Conservation (phyloP, 2,113 vertebrate genomes). For the Saguinus imperator region DNA sequence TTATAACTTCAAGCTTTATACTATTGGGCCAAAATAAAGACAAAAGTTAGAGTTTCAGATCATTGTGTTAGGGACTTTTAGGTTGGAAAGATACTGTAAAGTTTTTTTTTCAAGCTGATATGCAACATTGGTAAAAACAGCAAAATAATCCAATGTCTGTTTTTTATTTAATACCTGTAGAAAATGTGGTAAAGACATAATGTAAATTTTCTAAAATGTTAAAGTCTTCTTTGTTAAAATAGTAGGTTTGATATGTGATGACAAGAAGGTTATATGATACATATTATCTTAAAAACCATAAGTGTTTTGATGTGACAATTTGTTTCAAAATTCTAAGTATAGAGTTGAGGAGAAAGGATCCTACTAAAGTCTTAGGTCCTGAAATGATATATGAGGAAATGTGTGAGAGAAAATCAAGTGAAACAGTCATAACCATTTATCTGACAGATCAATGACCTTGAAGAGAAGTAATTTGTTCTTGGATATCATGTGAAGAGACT, state of each 20-base stretch:
- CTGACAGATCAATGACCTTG: neutral
- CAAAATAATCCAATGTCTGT: neutral
- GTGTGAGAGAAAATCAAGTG: slow-evolving; percentile 3
- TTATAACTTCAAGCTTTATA: neutral
- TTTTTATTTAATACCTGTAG: neutral
- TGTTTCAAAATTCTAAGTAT: neutral
- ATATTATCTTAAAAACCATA: neutral
- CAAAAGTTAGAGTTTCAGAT: neutral
- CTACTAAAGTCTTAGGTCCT: neutral
- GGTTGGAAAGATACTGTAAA: neutral
- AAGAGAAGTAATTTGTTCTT: neutral
- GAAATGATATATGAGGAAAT: slow-evolving; percentile 43
- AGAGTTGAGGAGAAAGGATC: neutral
- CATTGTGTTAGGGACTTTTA: neutral
- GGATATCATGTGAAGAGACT: neutral
- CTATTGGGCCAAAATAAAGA: neutral
- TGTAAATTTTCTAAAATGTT: neutral
- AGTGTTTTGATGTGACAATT: neutral
- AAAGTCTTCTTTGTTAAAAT: neutral
- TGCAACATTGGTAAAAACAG: neutral
- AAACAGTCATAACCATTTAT: neutral
- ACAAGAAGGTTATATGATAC: neutral
- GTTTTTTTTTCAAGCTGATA: neutral
- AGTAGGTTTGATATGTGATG: neutral
- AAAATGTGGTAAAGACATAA: neutral